Conservation (phyloP, 1,140 invertebrate genomes). For the Hesperophylax magnus region DNA sequence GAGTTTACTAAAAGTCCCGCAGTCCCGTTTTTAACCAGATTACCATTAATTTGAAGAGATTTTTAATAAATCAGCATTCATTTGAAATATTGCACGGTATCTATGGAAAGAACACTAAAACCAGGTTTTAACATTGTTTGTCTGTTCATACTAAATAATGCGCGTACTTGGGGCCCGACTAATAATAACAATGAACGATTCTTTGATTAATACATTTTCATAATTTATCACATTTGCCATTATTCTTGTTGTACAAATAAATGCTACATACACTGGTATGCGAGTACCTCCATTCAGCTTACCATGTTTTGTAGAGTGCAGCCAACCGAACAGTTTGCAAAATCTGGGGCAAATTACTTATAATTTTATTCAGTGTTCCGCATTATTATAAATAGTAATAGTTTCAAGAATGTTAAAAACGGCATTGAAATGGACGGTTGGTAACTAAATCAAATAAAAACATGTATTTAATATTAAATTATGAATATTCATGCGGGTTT, state of each 20-base stretch:
- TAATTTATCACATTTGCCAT: slow-evolving; percentile 52
- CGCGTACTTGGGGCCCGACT: not conserved
- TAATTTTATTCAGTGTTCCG: slow-evolving; percentile 40
- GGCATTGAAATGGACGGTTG: slow-evolving; percentile 33
- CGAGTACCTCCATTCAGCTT: not conserved
- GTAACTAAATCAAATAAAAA: slow-evolving; percentile 27
- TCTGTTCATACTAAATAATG: no score
- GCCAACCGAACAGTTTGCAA: slow-evolving; percentile 12
- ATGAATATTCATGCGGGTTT: slow-evolving; percentile 28
- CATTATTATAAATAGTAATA: slow-evolving; percentile 11
- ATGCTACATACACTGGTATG: slow-evolving; percentile 3
- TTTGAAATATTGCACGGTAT: no score
- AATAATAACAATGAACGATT: slow-evolving; percentile 30
- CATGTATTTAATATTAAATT: slow-evolving; percentile 6
- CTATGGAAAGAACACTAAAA: no score
- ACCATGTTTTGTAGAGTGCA: slow-evolving; percentile 1
- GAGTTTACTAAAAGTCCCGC: no score
- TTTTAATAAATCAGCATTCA: no score
- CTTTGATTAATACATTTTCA: slow-evolving; percentile 56
- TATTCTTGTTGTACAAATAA: slow-evolving; percentile 14
- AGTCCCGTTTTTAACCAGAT: no score
- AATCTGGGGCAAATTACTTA: slow-evolving; percentile 12
- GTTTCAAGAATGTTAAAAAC: slow-evolving; percentile 31
- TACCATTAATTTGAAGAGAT: no score
- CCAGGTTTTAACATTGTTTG: no score